Base-by-base conservation (phyloP, 2,797 vertebrate genomes). In the Alfaro cultratus region DNA sequence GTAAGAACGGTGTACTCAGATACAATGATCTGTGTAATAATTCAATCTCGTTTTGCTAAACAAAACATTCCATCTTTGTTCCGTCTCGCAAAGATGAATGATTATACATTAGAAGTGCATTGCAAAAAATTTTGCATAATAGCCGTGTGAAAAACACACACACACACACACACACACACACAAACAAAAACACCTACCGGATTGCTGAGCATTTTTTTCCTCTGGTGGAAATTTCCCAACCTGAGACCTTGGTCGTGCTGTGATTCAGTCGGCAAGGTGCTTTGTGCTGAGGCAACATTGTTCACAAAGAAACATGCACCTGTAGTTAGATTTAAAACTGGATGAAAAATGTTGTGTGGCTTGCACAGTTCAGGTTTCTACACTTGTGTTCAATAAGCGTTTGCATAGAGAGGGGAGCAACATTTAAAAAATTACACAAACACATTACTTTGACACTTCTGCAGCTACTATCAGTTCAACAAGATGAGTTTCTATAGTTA, bases 211-310 rank as follows among this genome's bases (percentile, higher is more conserved):
- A 26, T 68, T 43, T 36, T 51, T 60, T 75, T 53, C 51, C n/a
- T 57, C 55, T 75, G n/a, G 49, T 85, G 70, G 78, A 77, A 84
- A 81, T 73, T 73, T 67, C 47, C 76, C 74, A 46, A 29, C 36
- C n/a, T 55, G 64, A 81, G 36, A 77, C 21, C 26, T 3, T 18
- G 67, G 70, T 77, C 53, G 29, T n/a, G 21, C 29, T 60, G 9
- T 36, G 43, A 88, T 53, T 79, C 39, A 10, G 45, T 70, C 16
- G 11, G 55, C 81, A 82, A 79, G 16, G 15, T 49, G 55, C 31
- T 36, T 43, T 73, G 72, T 70, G 67, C 67, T 41, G 36, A 70
- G n/a, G 39, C 23, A 43, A 43, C 67, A 41, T 23, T 41, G 36
- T 68, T 26, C 36, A 39, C 39, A 70, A 70, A 41, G 67, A 41